These are phyloP conservation scores for Lasioglossum figueresi DNA, from an alignment of 2,888 invertebrate genomes.

Conservation along the genomic window DNA sequence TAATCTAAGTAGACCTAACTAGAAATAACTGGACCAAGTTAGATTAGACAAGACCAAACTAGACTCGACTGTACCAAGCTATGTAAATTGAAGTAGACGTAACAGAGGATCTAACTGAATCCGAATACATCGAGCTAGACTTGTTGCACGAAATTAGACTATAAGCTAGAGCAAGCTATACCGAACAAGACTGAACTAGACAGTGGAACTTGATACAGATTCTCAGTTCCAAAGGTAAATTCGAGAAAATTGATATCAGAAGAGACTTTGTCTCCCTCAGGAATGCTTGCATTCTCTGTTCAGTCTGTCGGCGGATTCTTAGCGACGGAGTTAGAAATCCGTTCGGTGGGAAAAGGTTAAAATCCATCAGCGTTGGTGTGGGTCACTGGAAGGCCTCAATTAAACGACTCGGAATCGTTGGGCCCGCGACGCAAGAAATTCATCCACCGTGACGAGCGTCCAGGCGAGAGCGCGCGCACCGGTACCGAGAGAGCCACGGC, in stretches of 20 bases:
- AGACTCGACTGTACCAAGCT: not conserved
- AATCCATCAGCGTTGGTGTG: conserved; percentile 49
- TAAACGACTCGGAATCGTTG: conserved; percentile 53
- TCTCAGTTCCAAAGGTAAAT: not conserved
- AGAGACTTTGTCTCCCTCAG: not conserved
- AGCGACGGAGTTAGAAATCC: not conserved
- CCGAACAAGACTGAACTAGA: not conserved
- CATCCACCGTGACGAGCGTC: conserved; percentile 49
- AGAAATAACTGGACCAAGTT: not conserved
- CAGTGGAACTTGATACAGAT: not conserved
- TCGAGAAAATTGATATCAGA: not conserved
- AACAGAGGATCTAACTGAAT: no score
- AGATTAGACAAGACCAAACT: not conserved
- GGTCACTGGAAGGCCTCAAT: conserved; percentile 53
- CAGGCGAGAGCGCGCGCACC: conserved; percentile 13
- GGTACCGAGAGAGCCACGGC: conserved; percentile 27
- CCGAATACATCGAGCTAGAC: not conserved
- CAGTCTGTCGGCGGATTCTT: not conserved
- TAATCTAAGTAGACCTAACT: not conserved
- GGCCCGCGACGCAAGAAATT: conserved; percentile 50
- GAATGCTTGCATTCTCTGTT: not conserved
- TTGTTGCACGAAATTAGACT: not conserved
- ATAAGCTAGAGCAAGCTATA: not conserved
- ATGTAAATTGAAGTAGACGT: no score
- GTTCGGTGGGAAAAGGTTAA: conserved; percentile 48